Evolutionary conservation across 2,797 vertebrate species (phyloP).

Genomic region (Propithecus perrieri): DNA sequence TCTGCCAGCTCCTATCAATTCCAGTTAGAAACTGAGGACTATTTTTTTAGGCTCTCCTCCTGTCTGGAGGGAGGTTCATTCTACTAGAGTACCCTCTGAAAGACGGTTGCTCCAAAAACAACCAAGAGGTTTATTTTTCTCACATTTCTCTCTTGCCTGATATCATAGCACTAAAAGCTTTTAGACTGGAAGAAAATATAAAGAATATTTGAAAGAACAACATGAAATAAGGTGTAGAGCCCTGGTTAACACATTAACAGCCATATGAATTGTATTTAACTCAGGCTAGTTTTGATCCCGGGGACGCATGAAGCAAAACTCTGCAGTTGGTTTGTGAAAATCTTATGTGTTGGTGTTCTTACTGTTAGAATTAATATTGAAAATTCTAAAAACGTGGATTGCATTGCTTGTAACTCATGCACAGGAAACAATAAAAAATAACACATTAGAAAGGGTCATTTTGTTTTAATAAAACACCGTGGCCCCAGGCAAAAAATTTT

Average conservation of each 20-base stretch:
- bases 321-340: too few species aligned
- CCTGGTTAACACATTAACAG: not conserved
- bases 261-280: too few species aligned
- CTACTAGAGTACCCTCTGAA: not conserved
- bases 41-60: not conserved
- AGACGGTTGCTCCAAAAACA: not conserved
- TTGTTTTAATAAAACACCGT: too few species aligned
- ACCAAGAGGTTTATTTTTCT: not conserved
- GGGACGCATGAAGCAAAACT: too few species aligned
- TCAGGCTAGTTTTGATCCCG: too few species aligned
- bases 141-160: not conserved
- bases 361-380: too few species aligned
- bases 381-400: too few species aligned
- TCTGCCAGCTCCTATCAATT: not conserved
- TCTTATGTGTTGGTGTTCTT: too few species aligned
- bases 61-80: not conserved
- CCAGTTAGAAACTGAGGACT: not conserved
- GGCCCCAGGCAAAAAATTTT: too few species aligned
- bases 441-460: too few species aligned
- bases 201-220: not conserved
- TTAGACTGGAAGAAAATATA: not conserved
- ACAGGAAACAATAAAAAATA: too few species aligned
- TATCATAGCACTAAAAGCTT: not conserved
- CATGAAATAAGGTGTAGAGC: not conserved
- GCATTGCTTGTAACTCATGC: too few species aligned